These are phyloP conservation scores for Myotis pilosus DNA, from an alignment of 2,797 vertebrate genomes.

Conservation along the genomic window DNA sequence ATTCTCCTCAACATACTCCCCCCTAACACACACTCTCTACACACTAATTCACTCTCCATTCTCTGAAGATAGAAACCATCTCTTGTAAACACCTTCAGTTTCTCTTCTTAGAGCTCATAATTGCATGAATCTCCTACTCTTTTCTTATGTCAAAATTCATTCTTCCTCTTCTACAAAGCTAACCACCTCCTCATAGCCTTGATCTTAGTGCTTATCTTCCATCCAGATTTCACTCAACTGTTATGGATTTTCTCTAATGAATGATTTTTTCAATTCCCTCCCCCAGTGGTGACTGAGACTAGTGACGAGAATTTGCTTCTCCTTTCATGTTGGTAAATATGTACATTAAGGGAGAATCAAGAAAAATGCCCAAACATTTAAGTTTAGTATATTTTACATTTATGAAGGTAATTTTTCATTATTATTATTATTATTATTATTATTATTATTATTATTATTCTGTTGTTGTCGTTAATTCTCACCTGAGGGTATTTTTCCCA, in stretches of 20 bases:
- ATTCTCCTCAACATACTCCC: background rate
- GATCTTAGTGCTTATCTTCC: too few relatives aligned
- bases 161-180: background rate
- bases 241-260: background rate
- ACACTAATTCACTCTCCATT: background rate
- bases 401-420: background rate
- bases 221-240: background rate
- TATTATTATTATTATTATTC: too few relatives aligned
- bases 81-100: background rate
- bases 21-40: background rate
- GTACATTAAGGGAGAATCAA: background rate
- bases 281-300: background rate
- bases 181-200: accelerated
- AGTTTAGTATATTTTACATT: background rate
- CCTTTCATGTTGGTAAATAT: background rate
- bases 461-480: too few relatives aligned
- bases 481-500: too few relatives aligned
- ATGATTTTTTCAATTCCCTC: background rate
- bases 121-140: accelerated
- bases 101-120: background rate
- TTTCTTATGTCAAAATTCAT: background rate
- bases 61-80: background rate
- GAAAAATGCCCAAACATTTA: background rate
- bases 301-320: background rate
- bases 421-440: too few relatives aligned